Conservation (phyloP, 2,113 vertebrate genomes). For the Crypturellus undulatus region DNA sequence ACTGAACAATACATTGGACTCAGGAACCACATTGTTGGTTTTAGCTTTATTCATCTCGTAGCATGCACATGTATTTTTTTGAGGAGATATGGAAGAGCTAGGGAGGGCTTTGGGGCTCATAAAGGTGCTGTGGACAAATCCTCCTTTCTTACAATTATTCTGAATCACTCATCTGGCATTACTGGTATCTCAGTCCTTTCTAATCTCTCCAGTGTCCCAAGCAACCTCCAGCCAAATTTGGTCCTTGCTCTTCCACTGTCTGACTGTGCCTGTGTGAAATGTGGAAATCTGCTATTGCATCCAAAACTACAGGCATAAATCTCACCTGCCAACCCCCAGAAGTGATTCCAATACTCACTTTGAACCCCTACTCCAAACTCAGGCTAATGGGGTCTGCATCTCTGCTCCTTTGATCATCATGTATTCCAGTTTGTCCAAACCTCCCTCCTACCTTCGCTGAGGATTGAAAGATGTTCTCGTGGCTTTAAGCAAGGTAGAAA, state of each 20-base stretch:
- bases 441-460: not conserved
- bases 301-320: not conserved
- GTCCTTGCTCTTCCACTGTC: not conserved
- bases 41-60: not conserved
- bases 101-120: constrained; percentile 14
- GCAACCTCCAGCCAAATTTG: constrained; percentile 17
- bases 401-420: rapidly evolving
- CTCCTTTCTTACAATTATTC: constrained; percentile 24
- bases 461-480: not conserved
- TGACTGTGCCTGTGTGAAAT: not conserved
- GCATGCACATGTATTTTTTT: not conserved
- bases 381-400: not conserved
- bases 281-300: not conserved
- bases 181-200: constrained; percentile 13
- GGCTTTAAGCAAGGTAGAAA: not conserved
- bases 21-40: not conserved
- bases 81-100: not conserved
- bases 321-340: not conserved
- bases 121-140: constrained; percentile 40
- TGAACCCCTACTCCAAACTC: not conserved
- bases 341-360: not conserved
- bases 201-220: constrained; percentile 9
- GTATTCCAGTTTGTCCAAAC: not conserved
- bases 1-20: constrained; percentile 6
- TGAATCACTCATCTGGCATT: not conserved